phyloP scores from a whole-genome alignment of 2,113 vertebrate genomes.

The Centropristis striata region DNA sequence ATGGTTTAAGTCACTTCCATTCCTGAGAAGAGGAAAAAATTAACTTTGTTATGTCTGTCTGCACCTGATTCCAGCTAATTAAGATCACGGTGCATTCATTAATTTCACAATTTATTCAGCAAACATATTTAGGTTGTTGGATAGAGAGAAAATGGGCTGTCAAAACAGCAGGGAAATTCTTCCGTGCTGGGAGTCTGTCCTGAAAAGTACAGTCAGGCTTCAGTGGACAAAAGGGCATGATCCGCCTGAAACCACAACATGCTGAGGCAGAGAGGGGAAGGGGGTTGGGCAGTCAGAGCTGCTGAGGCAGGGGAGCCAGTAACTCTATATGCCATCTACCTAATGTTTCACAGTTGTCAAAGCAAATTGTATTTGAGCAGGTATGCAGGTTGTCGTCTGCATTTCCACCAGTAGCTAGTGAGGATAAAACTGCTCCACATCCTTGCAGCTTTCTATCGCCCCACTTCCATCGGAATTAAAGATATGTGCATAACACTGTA shows the following conservation, averaged over 20 bases:
- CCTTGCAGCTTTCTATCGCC: background rate
- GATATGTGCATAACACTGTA: no score
- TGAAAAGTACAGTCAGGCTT: constrained; percentile 70
- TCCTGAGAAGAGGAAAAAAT: background rate
- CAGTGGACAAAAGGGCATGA: constrained; percentile 73
- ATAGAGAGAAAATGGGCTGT: background rate
- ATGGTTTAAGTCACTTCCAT: background rate
- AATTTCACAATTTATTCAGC: background rate
- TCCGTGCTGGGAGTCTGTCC: constrained; percentile 42
- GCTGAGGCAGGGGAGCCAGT: constrained; percentile 41
- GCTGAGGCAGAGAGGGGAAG: constrained; percentile 34
- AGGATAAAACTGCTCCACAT: background rate
- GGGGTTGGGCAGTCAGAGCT: constrained; percentile 59
- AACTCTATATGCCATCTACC: constrained; percentile 59
- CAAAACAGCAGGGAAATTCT: constrained; percentile 60
- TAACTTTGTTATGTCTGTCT: background rate
- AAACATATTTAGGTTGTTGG: background rate
- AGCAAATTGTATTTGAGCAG: constrained; percentile 24
- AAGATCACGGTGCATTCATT: background rate
- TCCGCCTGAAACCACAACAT: constrained; percentile 74
- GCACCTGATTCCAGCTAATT: background rate
- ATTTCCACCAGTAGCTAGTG: background rate
- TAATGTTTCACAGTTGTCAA: constrained; percentile 48
- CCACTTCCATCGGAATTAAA: background rate
- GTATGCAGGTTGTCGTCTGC: background rate